Base-by-base conservation (phyloP, 2,797 vertebrate genomes). In the Hydrophis major region DNA sequence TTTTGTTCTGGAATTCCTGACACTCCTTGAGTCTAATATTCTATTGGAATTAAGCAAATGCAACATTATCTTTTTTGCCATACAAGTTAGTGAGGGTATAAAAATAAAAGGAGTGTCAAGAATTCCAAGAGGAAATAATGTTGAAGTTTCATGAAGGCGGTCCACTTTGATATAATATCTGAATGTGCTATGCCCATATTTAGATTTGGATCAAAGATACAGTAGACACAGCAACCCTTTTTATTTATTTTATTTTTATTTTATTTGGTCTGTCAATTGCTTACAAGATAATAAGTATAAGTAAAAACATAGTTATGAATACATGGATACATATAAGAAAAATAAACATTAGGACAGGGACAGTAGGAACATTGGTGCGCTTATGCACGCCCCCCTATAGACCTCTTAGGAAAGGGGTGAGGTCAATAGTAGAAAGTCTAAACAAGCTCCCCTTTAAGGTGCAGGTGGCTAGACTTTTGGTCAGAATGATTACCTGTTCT, bases 121-220 rank as follows among this genome's bases (percentile, higher is more conserved):
- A 93, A 94, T 87, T 42, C 93, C 92, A 90, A 93, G 86, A 37
- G 66, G 1, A 2, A 0, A 42, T 27, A 92, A 92, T 92, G 86
- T 88, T 53, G 0, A 10, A 89, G 1, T 0, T 69, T 94, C 94
- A 28, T 93, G 5, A 87, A 92, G 22, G 25, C 13, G n/a, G 32
- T 18, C n/a, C 63, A 22, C 14, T 78, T 63, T 20, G 60, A 12
- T 47, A 69, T 32, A n/a, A 32, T 69, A 69, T 69, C 63, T 69
- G 28, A 69, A 69, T 69, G n/a, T 32, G 66, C n/a, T 32, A 32
- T 32, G 66, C 28, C 12, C 63, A 66, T n/a, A n/a, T 69, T 69
- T 69, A 69, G n/a, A 16, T 6, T n/a, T 69, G 66, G 66, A 69
- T 69, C 32, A 69, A 66, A 69, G 63, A n/a, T 4, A 32, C 16